Evolutionary conservation across 64 coral and sea anemone genomes (phyloP).

Genomic region (Pocillopora verrucosa): DNA sequence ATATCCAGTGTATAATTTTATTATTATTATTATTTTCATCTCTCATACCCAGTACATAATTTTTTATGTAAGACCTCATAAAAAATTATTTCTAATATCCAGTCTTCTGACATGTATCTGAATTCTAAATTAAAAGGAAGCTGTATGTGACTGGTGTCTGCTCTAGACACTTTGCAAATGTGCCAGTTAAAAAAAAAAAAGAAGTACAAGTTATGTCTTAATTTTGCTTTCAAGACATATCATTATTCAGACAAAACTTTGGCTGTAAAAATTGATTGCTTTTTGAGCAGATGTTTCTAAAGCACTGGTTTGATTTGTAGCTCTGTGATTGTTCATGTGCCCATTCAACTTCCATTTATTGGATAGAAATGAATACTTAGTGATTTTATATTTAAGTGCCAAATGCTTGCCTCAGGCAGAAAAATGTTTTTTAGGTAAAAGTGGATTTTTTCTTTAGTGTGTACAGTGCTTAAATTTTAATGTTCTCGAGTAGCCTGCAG

Average conservation of each 20-base stretch:
- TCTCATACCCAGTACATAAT: no score
- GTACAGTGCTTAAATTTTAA: slow-evolving; percentile 42
- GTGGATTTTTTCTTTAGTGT: slow-evolving; percentile 36
- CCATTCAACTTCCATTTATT: background rate
- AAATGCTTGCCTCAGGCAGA: background rate
- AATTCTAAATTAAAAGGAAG: background rate
- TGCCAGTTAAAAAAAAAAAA: background rate
- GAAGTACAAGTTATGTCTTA: background rate
- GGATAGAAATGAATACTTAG: background rate
- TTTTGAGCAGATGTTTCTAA: slow-evolving; percentile 18
- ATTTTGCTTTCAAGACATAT: background rate
- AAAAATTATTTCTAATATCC: no score
- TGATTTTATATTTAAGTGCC: background rate
- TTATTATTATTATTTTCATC: no score
- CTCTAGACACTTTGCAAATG: background rate
- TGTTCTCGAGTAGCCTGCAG: slow-evolving; percentile 32
- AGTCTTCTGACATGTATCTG: no score
- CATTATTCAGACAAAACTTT: slow-evolving; percentile 8
- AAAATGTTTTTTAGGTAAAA: background rate
- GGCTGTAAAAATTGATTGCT: slow-evolving; percentile 49
- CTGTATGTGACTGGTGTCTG: background rate
- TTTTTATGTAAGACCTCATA: no score
- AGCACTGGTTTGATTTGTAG: slow-evolving; percentile 21
- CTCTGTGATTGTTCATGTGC: slow-evolving; percentile 21
- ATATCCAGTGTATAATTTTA: background rate